A percentile compares a stretch with the other conserved stretches of the same genome.
These are phyloP conservation scores for Agelaius tricolor DNA, from an alignment of 2,113 vertebrate species.

Conservation along the genomic window DNA sequence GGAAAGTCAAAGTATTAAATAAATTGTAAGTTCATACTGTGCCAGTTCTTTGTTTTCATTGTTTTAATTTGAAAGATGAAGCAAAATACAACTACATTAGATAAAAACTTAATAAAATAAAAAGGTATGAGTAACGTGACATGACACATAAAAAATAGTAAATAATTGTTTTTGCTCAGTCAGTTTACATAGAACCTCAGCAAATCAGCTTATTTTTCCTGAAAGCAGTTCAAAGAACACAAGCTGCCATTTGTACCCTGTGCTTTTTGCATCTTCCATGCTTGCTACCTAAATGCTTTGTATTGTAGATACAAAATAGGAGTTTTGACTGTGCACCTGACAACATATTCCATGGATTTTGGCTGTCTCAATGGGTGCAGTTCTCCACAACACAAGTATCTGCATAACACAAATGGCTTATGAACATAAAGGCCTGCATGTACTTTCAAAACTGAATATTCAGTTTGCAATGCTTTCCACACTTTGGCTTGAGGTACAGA, in stretches of 20 bases:
- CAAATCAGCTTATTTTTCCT: neutral
- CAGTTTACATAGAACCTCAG: neutral
- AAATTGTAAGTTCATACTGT: conserved; percentile 29
- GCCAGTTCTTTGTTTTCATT: conserved; percentile 36
- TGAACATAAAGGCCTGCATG: neutral
- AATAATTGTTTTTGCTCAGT: conserved; percentile 2
- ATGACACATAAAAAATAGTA: neutral
- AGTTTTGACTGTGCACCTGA: neutral
- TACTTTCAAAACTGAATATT: neutral
- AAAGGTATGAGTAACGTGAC: neutral
- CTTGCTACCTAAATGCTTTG: neutral
- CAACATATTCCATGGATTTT: neutral
- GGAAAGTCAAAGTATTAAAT: conserved; percentile 59
- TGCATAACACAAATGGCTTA: neutral
- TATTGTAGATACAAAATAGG: neutral
- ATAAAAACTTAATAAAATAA: neutral
- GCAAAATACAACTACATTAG: conserved; percentile 45
- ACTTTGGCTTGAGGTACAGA: neutral
- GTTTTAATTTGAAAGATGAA: conserved; percentile 49
- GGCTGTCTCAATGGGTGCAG: rapidly evolving
- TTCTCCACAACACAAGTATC: neutral
- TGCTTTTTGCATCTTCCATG: neutral
- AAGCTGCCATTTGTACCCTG: neutral
- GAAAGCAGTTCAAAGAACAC: neutral
- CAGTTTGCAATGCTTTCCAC: neutral